Base-by-base conservation (phyloP, 2,113 vertebrate genomes). In the Gobius niger region DNA sequence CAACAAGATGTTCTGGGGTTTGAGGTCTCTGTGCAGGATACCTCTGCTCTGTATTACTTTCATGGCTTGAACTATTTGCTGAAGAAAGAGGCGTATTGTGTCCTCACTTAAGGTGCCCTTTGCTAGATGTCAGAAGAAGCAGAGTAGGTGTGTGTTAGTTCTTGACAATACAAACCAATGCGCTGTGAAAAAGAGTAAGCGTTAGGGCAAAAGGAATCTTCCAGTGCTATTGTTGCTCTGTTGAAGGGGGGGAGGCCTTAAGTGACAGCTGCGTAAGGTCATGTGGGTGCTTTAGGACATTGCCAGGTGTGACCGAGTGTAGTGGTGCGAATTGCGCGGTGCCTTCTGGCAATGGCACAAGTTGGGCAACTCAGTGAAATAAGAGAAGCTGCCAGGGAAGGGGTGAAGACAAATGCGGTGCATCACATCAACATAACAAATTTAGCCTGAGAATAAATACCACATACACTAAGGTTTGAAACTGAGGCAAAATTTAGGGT, bases 1-100 rank as follows among this genome's bases (percentile, higher is more conserved):
- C 18, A 99, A 93, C 63, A 99, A 91, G 66, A 99, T 98, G 72
- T 99, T 99, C 91, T 99, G 97, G 0, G 97, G 97, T 73, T 99
- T 99, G 73, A 99, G 90, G 90, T 99, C 97, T 7, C 97, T 91
- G 80, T 99, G 97, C 77, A 99, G 94, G 86, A 99, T 95, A 73
- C 94, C 97, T 83, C 96, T 98, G 88, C 93, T 93, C 80, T 96
- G 94, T 56, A 99, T 83, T 73, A 96, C 88, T 72, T 93, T 95
- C 97, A 99, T 96, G 83, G 97, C 97, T 0, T 94, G 93, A 0
- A 94, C 95, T 1, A 99, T 96, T 90, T 99, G 97, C 89, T 95
- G 95, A 51, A 99, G 92, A 91, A 99, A 98, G 5, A 95, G 89
- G 52, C 95, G 93, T 91, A 99, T 98, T 67, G 97, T 99, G 91